Base-by-base conservation (phyloP, 2,888 invertebrate species). In the Rotaria magnacalcarata region DNA sequence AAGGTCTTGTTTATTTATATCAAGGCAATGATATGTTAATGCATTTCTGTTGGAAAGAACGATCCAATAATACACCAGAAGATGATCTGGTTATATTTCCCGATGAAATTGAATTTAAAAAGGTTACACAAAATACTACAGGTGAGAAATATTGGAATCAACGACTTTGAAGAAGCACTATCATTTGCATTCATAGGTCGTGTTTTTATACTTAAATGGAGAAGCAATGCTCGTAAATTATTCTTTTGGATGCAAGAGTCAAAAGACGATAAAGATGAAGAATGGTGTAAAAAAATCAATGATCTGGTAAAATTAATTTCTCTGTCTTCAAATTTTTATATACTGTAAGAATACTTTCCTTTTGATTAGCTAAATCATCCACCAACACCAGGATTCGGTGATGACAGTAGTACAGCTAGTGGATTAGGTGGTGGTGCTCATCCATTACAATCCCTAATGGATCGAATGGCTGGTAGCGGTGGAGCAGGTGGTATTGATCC, bases 21-120 rank as follows among this genome's bases (percentile, higher is more conserved):
- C 98, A 98, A 91, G 95, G 96, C 85, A 97, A 97, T 89, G 99
- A 99, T 91, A 95, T 96, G 0, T 92, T 99, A 87, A 97, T 98
- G 95, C 99, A 99, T 92, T 97, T 99, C 90, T 98, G 98, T 91
- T 99, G 99, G 99, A 98, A 98, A 92, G 98, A 99, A 92, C 94
- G 99, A 84, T 94, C 95, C 84, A 94, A 94, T 84, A 96, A 96
- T 85, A 94, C 94, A 88, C 94, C 96, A 21, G 98, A 98, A 92
- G 98, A 99, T 92, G 99, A 99, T 92, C 92, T 99, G 88, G 95
- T 99, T 87, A 97, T 99, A 88, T 99, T 99, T 89, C 98, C 98
- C 11, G 99, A 98, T 91, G 99, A 99, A 91, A 96, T 96, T 90
- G 98, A 98, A 91, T 99, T 97, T 92, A 95, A 96, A 88, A 94